Evolutionary conservation across 2,797 vertebrate species (phyloP), one percentile per base, ranked within the genome.

Genomic region (Chromis chromis): DNA sequence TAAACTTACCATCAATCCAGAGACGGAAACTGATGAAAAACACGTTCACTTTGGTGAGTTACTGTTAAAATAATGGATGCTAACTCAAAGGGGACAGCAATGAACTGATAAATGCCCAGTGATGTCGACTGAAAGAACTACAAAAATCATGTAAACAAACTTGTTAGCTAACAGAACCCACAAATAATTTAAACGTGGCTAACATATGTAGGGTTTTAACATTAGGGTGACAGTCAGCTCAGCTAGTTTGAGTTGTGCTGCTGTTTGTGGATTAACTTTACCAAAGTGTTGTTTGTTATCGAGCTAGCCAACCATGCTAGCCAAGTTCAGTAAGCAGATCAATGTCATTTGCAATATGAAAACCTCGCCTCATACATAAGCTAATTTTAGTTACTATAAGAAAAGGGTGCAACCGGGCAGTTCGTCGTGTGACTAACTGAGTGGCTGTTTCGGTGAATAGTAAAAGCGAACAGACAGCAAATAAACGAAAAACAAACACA

Each of bases 81-180:
- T 57, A 61, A 46, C 17, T 56, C 25, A 60, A 48, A 57, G 1
- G 62, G 11, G 14, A 24, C 40, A 55, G 56, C 24, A 7, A 27
- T 49, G 19, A 56, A 28, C 22, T 12, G 44, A 65, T 11, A 13
- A 50, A 57, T 50, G 48, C 28, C 44, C 25, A 55, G 27, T 5
- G 14, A 36, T 78, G 67, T 59, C 39, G 33, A 49, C 33, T 78
- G 12, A 65, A 65, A 60, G 6, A 4, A 72, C 52, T 74, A 59
- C 0, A 31, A 33, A 28, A 77, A 50, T 0, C 40, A 86, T 78
- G 87, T 91, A 87, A 90, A 90, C 88, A 89, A 86, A 86, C 71
- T 56, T 52, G 16, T 31, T 63, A 79, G 70, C 76, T 36, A 53
- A 63, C 58, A 13, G 8, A 17, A 22, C 24, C 33, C 49, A 57